Evolutionary conservation across 2,888 invertebrate genomes (phyloP), one percentile per base, ranked within the genome.

Genomic region (Dicyrtomina minuta): DNA sequence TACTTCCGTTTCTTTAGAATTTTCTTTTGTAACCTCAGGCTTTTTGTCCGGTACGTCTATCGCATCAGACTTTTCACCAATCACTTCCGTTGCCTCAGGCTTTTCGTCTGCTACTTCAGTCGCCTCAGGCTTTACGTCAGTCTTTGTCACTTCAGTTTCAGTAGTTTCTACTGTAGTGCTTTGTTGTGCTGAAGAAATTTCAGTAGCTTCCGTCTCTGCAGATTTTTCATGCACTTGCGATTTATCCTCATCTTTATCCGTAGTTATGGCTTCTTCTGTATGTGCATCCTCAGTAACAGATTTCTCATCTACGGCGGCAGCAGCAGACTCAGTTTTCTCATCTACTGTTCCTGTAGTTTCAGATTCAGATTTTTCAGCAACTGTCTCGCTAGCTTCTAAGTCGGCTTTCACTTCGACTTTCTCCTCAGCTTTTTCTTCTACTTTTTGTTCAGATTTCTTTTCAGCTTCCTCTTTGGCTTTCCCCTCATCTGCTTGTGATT

Each of bases 31-130:
- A 43, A 22, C 26, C 43, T 55, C n/a, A n/a, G n/a, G n/a, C n/a
- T 65, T 65, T 24, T 24, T 39, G 39, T 41, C 53, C 12, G 56
- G 4, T 59, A 68, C 59, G 20, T 26, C 43, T 22, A 17, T 55
- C 58, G 46, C 44, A 22, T 68, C 70, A 58, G 65, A 61, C 27
- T n/a, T 27, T 66, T 72, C 59, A 49, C 24, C 27, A 10, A 20
- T 68, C 13, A 22, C 39, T 49, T 66, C 55, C 39, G 51, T 59
- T 20, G 22, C 60, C 58, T 65, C 65, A 20, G 55, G 43, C 56
- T 72, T 53, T n/a, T 62, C 55, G 17, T 60, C 60, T 44, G 24
- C 65, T 17, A n/a, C 39, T 67, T 51, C 60, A 58, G 60, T 66
- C 59, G 51, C 49, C 49, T 71, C 60, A 4, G 15, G 58, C 53